Evolutionary conservation across 2,888 invertebrate genomes (phyloP), one percentile per base, ranked within the genome.

Genomic region (Ormyrus rosae): DNA sequence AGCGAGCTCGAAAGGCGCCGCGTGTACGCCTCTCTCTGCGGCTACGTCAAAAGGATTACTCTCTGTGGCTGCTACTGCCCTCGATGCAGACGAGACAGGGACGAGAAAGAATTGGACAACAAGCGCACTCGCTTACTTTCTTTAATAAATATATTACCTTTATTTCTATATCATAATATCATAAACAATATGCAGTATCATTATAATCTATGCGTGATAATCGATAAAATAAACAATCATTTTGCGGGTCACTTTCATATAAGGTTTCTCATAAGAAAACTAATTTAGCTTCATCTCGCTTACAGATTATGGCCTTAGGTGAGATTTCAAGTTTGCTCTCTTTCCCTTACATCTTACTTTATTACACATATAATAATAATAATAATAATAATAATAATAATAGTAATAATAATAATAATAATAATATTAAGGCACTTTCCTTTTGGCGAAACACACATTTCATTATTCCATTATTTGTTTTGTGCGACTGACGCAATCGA

Each of bases 131-230:
- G 34, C n/a, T 55, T 50, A 34, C 4, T 77, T 78, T 75, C 75
- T 84, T 86, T 88, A 89, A 89, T 88, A 89, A 89, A 89, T 88
- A 88, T 89, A 89, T 88, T 87, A 85, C 87, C 87, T 90, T 88
- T 88, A 87, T 86, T 86, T 87, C 86, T 85, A 86, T 86, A 84
- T 84, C 86, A 81, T 77, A 86, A 84, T 86, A 85, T 87, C 86
- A 88, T 88, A 87, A 86, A 88, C 86, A 86, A 83, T 87, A 84
- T 84, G 84, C 80, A 84, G 84, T 86, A 83, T 83, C 81, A 85
- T 85, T 85, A 85, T 85, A 86, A 71, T 84, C 63, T 75, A 70
- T 56, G 75, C 78, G 69, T 84, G 80, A 61, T 86, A 84, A 85
- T 84, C 83, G 82, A 86, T 87, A 85, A 84, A 83, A 84, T 81